Base-by-base conservation (phyloP, 2,797 vertebrate genomes). In the Hyperoplus immaculatus region DNA sequence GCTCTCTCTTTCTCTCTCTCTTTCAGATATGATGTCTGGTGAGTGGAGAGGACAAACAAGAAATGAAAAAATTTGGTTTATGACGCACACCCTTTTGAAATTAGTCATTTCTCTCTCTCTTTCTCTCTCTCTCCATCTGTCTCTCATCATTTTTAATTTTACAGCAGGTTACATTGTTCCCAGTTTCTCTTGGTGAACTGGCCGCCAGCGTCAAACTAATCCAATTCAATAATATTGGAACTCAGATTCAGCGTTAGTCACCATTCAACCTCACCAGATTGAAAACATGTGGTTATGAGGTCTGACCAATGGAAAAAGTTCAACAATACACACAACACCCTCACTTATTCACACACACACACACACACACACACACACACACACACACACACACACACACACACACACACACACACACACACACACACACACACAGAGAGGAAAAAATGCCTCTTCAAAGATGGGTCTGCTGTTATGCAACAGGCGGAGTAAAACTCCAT, bases 261-360 rank as follows among this genome's bases (percentile, higher is more conserved):
- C 43, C 10, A 7, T 45, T 7, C 10, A 51, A 51, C 50, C 50
- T n/a, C 16, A 65, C 11, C 29, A 39, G 36, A 84, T 56, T 77
- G 3, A 58, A 61, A 83, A 53, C 59, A 75, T 43, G 64, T 72
- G 54, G 10, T 16, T 38, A 15, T 36, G 12, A 69, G 29, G 4
- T 42, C 47, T 21, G 18, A 41, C 51, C 39, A 45, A 1, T 49
- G 38, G 53, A 63, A 57, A 72, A 0, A 1, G 60, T 38, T 47
- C 59, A 61, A 29, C 29, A 29, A 29, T 29, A 29, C 29, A 29
- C 29, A 29, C 29, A 29, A 29, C 29, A 0, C 29, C 29, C 29
- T 29, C 29, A 29, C 2, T 29, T 29, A 29, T 21, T 21, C 21
- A 21, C 21, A 21, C 1, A 21, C 21, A 21, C 21, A 21, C 21